phyloP scores from a whole-genome alignment of 2,797 vertebrate species.

The Platyrinchus mystaceus region DNA sequence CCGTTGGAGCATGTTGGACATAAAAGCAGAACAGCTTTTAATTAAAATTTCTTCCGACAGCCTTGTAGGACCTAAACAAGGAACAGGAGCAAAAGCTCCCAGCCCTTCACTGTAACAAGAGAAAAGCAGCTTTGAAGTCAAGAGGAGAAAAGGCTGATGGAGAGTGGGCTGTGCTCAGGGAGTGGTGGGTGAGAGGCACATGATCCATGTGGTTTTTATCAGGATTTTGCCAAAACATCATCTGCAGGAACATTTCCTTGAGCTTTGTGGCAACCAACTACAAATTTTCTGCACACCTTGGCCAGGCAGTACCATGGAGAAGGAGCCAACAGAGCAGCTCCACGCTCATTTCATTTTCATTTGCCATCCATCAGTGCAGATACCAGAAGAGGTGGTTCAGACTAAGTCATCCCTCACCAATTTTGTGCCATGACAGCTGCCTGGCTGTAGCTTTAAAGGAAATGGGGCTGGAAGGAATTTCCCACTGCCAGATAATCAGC shows the following conservation, averaged over 20 bases:
- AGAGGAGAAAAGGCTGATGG: background rate
- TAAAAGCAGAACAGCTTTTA: slow-evolving; percentile 44
- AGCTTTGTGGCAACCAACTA: background rate
- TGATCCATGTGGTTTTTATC: background rate
- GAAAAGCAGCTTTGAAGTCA: background rate
- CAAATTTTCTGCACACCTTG: background rate
- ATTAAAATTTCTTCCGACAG: slow-evolving; percentile 15
- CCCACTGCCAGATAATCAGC: rapidly evolving
- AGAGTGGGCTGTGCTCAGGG: background rate
- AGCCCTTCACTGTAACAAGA: background rate
- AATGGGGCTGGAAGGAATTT: background rate
- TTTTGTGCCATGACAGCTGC: background rate
- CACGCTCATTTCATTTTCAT: slow-evolving; percentile 15
- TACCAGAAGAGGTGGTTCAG: slow-evolving; percentile 25
- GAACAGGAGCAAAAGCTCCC: background rate
- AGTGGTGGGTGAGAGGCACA: background rate
- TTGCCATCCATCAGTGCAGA: slow-evolving; percentile 15
- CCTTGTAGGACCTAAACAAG: background rate
- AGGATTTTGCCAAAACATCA: background rate
- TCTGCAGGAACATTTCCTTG: background rate
- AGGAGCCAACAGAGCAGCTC: background rate
- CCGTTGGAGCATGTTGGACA: background rate
- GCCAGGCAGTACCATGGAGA: background rate
- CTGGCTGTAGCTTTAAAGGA: background rate
- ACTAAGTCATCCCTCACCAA: rapidly evolving